These are phyloP conservation scores for Pseudoips prasinana DNA, from an alignment of 2,888 invertebrate species.

Conservation along the genomic window DNA sequence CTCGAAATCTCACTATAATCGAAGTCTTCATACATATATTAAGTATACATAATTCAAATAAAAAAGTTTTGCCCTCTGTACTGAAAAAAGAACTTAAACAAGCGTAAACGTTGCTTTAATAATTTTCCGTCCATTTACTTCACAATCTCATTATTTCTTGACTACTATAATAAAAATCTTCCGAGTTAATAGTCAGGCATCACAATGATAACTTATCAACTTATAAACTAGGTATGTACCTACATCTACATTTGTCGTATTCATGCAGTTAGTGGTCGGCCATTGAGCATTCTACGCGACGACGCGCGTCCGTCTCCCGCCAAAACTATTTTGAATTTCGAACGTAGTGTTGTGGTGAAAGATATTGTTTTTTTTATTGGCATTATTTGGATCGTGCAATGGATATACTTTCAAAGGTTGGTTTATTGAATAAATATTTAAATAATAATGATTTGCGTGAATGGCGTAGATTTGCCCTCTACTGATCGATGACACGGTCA, in stretches of 20 bases:
- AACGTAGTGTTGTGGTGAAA: slow-evolving; percentile 23
- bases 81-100: too few species aligned
- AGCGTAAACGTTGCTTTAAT: too few species aligned
- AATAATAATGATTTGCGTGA: too few species aligned
- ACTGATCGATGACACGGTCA: not conserved
- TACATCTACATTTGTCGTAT: slow-evolving; percentile 26
- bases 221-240: not conserved
- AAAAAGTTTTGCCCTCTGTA: too few species aligned
- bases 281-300: slow-evolving; percentile 26
- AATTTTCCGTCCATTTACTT: too few species aligned
- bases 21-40: too few species aligned
- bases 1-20: too few species aligned
- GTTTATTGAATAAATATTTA: slow-evolving; percentile 11
- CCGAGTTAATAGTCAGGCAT: slow-evolving; percentile 24
- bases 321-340: slow-evolving; percentile 28
- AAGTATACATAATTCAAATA: too few species aligned
- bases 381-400: slow-evolving; percentile 19
- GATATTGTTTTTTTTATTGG: slow-evolving; percentile 9
- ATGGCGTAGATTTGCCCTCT: too few species aligned
- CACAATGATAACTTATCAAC: slow-evolving; percentile 35
- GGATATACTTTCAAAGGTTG: slow-evolving; percentile 42
- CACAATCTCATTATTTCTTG: too few species aligned
- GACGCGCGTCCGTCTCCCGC: slow-evolving; percentile 34
- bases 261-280: slow-evolving; percentile 22
- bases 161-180: slow-evolving; percentile 21